Evolutionary conservation across 2,888 invertebrate genomes (phyloP).

Genomic region (Melanchra persicariae): DNA sequence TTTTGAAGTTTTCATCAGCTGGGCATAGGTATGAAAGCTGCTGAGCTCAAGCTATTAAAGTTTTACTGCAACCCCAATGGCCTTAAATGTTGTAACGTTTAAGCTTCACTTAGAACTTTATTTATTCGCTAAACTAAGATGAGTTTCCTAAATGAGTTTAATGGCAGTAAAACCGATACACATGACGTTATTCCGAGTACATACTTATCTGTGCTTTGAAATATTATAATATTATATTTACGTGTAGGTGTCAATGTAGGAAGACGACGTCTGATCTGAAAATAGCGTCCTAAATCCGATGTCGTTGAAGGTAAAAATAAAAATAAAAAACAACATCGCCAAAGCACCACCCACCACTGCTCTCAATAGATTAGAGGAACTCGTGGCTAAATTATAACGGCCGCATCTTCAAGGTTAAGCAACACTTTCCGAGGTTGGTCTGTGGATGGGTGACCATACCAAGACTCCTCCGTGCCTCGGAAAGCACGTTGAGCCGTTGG

Average conservation of each 20-base stretch:
- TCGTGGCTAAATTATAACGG: too few species aligned
- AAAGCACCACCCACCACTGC: too few species aligned
- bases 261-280: not conserved
- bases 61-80: constrained; percentile 14
- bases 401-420: too few species aligned
- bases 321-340: too few species aligned
- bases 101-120: constrained; percentile 35
- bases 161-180: constrained; percentile 4
- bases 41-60: constrained; percentile 29
- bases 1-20: constrained; percentile 5
- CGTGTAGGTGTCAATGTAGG: not conserved
- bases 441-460: too few species aligned
- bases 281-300: too few species aligned
- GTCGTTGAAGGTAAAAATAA: too few species aligned
- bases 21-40: not conserved
- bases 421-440: too few species aligned
- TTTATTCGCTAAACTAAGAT: constrained; percentile 33
- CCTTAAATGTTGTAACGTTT: constrained; percentile 19
- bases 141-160: constrained; percentile 37
- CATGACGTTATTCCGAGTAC: too few species aligned
- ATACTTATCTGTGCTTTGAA: not conserved
- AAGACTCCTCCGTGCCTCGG: too few species aligned
- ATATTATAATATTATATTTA: not conserved
- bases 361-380: too few species aligned
- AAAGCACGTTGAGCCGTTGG: too few species aligned